phyloP scores from a whole-genome alignment of 2,113 vertebrate genomes.

The Nesospiza acunhae region DNA sequence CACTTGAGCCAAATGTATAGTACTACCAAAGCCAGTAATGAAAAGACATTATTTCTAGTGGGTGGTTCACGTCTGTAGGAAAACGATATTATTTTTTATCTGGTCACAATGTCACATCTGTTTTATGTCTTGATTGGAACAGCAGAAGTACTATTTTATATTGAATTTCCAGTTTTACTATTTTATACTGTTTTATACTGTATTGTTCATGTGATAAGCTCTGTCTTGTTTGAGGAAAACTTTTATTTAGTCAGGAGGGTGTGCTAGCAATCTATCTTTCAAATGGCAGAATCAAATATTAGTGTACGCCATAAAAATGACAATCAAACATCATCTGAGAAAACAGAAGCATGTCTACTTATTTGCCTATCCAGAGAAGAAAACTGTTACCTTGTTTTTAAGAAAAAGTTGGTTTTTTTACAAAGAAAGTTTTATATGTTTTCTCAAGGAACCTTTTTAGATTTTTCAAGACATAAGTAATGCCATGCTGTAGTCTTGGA shows the following conservation, averaged over 20 bases:
- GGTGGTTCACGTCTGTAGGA: not conserved
- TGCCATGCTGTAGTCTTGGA: not conserved
- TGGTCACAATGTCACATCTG: not conserved
- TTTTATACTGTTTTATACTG: not conserved
- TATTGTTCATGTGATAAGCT: not conserved
- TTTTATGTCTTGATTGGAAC: not conserved
- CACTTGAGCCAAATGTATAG: not conserved
- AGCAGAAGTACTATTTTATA: not conserved
- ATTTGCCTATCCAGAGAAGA: not conserved
- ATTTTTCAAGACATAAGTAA: conserved; percentile 3
- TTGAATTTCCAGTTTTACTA: not conserved
- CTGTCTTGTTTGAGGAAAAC: not conserved
- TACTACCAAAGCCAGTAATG: not conserved
- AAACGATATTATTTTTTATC: conserved; percentile 21
- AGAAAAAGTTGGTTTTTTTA: not conserved
- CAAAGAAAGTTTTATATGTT: not conserved
- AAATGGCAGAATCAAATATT: not conserved
- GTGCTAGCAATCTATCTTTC: not conserved
- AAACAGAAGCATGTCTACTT: not conserved
- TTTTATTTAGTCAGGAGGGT: not conserved
- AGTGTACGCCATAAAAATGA: not conserved
- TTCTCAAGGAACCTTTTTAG: not conserved
- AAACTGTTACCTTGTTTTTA: not conserved
- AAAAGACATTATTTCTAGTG: conserved; percentile 14
- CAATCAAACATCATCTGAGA: not conserved